Evolutionary conservation across 2,113 vertebrate genomes (phyloP).

Genomic region (Petromus typicus): DNA sequence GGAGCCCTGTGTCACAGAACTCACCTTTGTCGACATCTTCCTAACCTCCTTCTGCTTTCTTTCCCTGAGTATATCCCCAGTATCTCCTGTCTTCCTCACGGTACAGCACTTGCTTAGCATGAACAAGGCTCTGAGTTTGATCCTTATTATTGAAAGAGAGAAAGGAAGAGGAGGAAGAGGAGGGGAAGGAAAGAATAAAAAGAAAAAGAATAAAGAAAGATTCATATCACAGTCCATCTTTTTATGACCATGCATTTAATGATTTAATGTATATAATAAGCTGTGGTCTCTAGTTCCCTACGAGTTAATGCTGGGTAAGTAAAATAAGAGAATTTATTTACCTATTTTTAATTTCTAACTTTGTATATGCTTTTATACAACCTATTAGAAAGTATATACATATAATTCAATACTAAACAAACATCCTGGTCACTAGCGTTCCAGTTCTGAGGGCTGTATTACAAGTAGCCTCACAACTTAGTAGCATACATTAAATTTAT

Average conservation of each 20-base stretch:
- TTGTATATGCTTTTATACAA: not conserved
- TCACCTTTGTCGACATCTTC: not conserved
- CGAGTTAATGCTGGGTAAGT: not conserved
- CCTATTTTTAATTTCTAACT: constrained; percentile 47
- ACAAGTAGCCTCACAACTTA: not conserved
- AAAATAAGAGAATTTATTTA: not conserved
- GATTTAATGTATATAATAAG: not conserved
- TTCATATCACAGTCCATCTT: too few species aligned
- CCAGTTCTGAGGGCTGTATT: not conserved
- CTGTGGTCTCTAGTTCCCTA: not conserved
- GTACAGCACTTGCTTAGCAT: not conserved
- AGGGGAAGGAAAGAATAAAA: not conserved
- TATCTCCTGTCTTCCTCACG: not conserved
- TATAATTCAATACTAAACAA: constrained; percentile 3
- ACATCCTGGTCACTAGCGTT: not conserved
- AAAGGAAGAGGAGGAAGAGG: not conserved
- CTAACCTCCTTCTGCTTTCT: not conserved
- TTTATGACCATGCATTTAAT: not conserved
- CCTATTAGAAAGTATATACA: not conserved
- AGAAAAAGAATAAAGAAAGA: not conserved
- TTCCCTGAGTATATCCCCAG: not conserved
- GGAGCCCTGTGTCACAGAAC: not conserved
- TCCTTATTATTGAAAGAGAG: not conserved
- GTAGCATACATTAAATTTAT: not conserved
- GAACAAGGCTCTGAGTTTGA: not conserved